Conservation (phyloP, 2,797 vertebrate genomes). For the Lepidocolaptes lacrymiger region DNA sequence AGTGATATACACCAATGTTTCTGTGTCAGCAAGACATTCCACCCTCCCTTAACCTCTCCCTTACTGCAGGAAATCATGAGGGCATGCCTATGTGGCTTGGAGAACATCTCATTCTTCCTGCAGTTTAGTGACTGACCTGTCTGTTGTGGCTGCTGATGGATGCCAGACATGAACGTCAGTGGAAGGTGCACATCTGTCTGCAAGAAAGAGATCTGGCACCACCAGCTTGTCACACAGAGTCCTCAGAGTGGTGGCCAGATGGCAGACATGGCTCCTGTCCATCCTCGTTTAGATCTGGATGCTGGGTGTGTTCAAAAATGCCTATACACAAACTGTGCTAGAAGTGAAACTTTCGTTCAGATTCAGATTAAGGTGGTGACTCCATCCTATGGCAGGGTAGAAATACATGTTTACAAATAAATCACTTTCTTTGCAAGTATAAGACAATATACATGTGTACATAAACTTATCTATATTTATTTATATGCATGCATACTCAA, state of each 20-base stretch:
- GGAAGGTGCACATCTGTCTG: neutral
- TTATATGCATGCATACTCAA: too few relatives aligned
- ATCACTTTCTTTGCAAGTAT: neutral
- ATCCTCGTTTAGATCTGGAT: neutral
- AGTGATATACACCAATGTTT: neutral
- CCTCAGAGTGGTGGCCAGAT: neutral
- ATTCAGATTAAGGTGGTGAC: neutral
- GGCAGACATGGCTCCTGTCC: neutral
- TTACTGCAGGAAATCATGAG: neutral
- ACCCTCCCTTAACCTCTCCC: neutral
- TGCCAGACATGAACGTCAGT: neutral
- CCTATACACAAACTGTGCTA: neutral
- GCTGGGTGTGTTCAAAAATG: neutral
- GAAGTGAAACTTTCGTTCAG: neutral
- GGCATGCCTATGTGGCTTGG: rapidly evolving
- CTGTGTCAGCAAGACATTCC: neutral
- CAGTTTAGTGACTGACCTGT: neutral
- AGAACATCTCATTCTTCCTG: neutral
- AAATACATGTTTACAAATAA: neutral
- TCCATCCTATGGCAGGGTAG: neutral
- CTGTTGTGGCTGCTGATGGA: neutral
- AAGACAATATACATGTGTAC: neutral
- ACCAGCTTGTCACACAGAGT: neutral
- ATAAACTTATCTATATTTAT: neutral
- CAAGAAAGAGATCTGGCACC: neutral